Conservation (phyloP, 2,797 vertebrate species). For the Hylomyscus alleni region DNA sequence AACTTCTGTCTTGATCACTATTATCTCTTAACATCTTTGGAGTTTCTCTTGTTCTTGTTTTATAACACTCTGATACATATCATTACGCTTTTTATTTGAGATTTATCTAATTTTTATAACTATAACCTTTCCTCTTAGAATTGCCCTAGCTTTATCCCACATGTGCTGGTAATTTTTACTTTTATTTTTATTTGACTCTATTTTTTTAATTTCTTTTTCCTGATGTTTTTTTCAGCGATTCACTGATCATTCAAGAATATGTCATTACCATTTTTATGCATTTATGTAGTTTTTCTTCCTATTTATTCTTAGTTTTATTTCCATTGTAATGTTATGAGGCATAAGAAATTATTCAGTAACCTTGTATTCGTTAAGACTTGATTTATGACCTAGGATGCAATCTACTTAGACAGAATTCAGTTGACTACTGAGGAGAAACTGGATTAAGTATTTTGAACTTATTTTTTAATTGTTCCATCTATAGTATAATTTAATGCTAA, state of each 20-base stretch:
- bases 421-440: neutral
- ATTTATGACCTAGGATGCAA: neutral
- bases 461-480: neutral
- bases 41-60: neutral
- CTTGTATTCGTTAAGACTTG: conserved; percentile 5
- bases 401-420: neutral
- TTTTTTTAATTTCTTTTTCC: neutral
- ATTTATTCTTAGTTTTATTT: neutral
- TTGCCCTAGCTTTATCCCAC: neutral
- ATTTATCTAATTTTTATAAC: neutral
- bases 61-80: neutral
- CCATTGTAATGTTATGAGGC: neutral
- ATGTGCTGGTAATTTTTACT: neutral
- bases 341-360: neutral
- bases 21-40: neutral
- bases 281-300: neutral
- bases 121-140: neutral
- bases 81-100: neutral
- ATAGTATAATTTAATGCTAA: neutral
- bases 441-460: neutral
- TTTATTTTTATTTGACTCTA: neutral
- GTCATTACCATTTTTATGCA: neutral
- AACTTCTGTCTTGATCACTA: neutral
- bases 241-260: neutral
- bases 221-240: neutral